Base-by-base conservation (phyloP, 2,888 invertebrate genomes). In the Ormia ochracea region DNA sequence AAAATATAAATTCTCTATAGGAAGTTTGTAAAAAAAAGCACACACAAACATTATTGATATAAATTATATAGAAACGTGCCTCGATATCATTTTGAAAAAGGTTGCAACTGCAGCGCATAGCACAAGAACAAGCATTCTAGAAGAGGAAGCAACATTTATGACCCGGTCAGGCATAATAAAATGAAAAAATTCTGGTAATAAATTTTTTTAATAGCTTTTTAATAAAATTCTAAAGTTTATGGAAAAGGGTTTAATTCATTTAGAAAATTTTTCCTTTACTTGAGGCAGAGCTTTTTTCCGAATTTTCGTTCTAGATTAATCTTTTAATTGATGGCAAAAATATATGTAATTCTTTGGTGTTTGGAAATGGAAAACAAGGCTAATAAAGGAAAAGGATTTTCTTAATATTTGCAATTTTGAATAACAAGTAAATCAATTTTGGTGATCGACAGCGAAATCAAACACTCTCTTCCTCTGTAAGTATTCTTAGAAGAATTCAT, bases 81-180 rank as follows among this genome's bases (percentile, higher is more conserved):
- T 56, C 63, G 65, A 69, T 74, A 79, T 74, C 63, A 70, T 17
- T 69, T 63, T 19, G 50, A 48, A 79, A 74, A 74, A 69, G 65
- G 78, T 74, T 74, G 74, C 74, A 74, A 61, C 74, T 69, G 78
- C 66, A 74, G 19, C 43, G 10, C 5, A 7, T 17, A 41, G 1
- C 2, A 41, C 41, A 41, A 41, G 1, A 41, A 17, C 0, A 14
- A 12, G 0, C 31, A 23, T 21, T 19, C 6, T 48, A 0, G n/a
- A 9, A 43, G 33, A 59, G 50, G 31, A 59, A 48, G n/a, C 4
- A 38, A 63, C 17, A 73, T 63, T 73, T 73, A 73, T 50, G 74
- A 74, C 50, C 58, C 28, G 65, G 48, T 50, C 28, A 73, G 38
- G 38, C 21, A 56, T 28, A 21, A 41, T 12, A 54, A 43, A 48